Conservation (phyloP, 2,888 invertebrate species). For the Microctonus aethiopoides region DNA sequence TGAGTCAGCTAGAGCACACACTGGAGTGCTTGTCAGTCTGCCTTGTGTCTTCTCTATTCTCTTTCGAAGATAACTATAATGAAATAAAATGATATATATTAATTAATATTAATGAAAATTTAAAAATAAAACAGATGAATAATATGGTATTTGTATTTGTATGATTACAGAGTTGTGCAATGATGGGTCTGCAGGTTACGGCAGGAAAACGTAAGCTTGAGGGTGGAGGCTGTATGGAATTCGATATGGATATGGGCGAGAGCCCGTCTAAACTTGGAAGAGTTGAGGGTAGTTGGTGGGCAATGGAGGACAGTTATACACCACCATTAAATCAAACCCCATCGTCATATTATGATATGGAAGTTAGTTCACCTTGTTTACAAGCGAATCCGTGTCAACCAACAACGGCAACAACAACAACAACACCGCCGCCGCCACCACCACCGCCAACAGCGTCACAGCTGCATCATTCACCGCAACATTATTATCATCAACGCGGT, state of each 20-base stretch:
- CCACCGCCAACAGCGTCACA: constrained; percentile 40
- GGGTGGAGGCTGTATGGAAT: constrained; percentile 68
- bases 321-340: constrained; percentile 53
- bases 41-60: constrained; percentile 24
- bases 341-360: constrained; percentile 63
- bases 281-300: constrained; percentile 65
- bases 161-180: constrained; percentile 72
- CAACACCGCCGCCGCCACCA: constrained; percentile 36
- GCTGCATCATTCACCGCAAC: constrained; percentile 41
- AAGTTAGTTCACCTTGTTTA: constrained; percentile 57
- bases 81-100: no score
- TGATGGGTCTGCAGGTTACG: constrained; percentile 81
- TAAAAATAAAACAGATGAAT: neutral
- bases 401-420: constrained; percentile 33
- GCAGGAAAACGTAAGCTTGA: constrained; percentile 78
- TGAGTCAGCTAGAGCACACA: no score
- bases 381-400: constrained; percentile 59
- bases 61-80: constrained; percentile 11
- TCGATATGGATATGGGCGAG: constrained; percentile 71
- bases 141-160: constrained; percentile 17
- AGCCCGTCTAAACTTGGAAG: constrained; percentile 71
- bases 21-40: constrained; percentile 34
- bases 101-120: neutral
- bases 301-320: constrained; percentile 63
- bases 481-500: constrained; percentile 41